A percentile compares a stretch with the other conserved stretches of the same genome.
Evolutionary conservation across 2,113 vertebrate species (phyloP).

Genomic region (Saguinus midas): DNA sequence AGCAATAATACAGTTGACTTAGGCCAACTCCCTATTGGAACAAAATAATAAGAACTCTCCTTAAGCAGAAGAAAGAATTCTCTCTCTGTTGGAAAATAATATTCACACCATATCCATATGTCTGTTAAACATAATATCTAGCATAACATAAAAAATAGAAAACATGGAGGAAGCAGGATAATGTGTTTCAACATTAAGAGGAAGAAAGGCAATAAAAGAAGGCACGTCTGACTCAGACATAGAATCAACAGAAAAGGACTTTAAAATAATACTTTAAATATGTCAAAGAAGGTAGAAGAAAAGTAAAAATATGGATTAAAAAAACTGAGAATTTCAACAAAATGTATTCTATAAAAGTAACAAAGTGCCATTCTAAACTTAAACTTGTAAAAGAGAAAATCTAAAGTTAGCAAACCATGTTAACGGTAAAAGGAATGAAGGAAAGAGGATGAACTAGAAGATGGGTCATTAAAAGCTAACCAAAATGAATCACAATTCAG

Average conservation of each 20-base stretch:
- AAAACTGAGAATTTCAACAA: background rate
- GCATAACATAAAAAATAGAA: background rate
- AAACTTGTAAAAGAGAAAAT: background rate
- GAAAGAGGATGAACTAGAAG: background rate
- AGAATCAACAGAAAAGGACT: background rate
- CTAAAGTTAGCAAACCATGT: background rate
- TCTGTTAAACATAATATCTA: background rate
- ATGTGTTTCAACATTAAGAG: background rate
- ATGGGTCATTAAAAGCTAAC: background rate
- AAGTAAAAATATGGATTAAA: background rate
- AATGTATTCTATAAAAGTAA: background rate
- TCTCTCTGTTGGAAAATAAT: background rate
- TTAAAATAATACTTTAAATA: background rate
- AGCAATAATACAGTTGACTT: background rate
- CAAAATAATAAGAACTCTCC: background rate
- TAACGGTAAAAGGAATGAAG: background rate
- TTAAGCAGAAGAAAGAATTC: background rate
- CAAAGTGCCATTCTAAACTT: background rate
- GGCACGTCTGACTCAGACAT: background rate
- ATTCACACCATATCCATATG: background rate
- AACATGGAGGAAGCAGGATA: background rate
- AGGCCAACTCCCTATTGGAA: background rate
- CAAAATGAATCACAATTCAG: background rate
- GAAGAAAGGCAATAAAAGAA: background rate
- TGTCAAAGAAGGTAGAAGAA: background rate